Percentiles rank a stretch among this genome's conserved stretches.
Evolutionary conservation across 2,113 vertebrate genomes (phyloP).

Genomic region (Pachyramphus minor): DNA sequence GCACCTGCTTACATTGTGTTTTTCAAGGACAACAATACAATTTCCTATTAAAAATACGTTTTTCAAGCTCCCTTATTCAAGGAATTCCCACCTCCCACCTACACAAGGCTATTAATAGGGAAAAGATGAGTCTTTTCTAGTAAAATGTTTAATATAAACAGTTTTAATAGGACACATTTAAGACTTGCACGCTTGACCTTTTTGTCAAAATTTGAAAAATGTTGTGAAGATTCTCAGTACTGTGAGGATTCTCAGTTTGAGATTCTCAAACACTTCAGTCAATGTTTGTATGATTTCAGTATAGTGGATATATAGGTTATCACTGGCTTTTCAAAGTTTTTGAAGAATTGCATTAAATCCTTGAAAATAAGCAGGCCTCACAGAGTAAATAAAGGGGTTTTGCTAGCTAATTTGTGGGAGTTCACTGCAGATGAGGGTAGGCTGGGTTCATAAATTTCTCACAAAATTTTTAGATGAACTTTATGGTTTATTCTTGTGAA

Average conservation of each 20-base stretch:
- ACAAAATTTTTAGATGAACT: neutral
- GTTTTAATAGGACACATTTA: neutral
- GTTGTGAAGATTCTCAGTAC: neutral
- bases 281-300: neutral
- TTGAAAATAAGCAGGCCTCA: neutral
- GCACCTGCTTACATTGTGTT: neutral
- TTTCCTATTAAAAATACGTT: neutral
- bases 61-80: neutral
- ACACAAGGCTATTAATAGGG: neutral
- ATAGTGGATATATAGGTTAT: neutral
- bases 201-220: neutral
- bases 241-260: neutral
- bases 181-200: neutral
- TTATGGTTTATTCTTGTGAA: neutral
- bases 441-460: neutral
- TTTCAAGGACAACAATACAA: neutral
- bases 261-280: neutral
- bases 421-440: neutral
- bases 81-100: rapidly evolving
- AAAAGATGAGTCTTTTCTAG: neutral
- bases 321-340: neutral
- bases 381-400: neutral
- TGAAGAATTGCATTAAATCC: neutral
- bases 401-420: neutral
- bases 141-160: neutral